Percentiles rank a stretch among this genome's conserved stretches.
phyloP scores from a whole-genome alignment of 2,113 vertebrate species.

The Myrmecobius fasciatus region DNA sequence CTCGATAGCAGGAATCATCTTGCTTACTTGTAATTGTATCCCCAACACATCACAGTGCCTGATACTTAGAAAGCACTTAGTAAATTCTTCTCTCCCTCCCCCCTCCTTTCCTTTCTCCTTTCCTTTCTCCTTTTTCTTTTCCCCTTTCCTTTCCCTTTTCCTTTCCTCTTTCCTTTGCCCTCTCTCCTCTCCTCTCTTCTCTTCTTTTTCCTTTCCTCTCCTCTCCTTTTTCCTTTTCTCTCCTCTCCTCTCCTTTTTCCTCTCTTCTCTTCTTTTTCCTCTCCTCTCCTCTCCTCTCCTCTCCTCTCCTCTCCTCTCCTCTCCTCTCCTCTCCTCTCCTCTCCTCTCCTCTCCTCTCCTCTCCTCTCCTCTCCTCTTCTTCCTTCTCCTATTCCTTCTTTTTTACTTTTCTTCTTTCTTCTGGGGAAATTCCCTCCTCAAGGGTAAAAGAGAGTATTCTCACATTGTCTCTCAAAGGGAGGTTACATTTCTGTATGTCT shows the following conservation, averaged over 20 bases:
- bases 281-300: background rate
- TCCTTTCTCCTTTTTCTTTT: background rate
- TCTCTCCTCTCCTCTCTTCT: fast-evolving
- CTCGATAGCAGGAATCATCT: background rate
- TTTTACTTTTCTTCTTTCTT: no score
- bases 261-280: background rate
- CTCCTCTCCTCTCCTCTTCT: no score
- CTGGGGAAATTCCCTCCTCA: no score
- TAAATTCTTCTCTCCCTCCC: background rate
- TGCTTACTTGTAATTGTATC: background rate
- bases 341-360: no score
- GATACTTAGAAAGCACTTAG: background rate
- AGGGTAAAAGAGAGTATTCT: no score
- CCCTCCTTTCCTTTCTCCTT: no score
- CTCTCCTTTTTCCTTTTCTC: background rate
- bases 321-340: fast-evolving
- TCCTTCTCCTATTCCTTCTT: no score
- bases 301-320: background rate
- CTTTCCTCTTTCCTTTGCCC: no score
- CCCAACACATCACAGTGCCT: background rate
- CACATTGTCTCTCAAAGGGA: no score
- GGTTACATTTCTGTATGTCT: no score
- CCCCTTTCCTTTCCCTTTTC: no score
- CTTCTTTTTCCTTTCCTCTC: background rate
- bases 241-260: background rate